phyloP scores from a whole-genome alignment of 1,140 invertebrate genomes.

The Pseudomyrmex gracilis region DNA sequence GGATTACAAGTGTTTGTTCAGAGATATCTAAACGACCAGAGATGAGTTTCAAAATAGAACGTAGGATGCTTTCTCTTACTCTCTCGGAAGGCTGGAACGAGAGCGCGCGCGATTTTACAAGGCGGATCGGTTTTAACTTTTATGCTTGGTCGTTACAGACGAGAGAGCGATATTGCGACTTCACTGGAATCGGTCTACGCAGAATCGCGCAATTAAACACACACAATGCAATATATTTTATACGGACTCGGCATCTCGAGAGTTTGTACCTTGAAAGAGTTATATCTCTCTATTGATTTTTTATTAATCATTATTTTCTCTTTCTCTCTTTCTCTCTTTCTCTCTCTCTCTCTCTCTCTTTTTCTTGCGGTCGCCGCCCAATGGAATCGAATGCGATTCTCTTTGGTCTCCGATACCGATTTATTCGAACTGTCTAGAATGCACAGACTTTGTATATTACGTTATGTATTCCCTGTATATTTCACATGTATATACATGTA shows the following conservation, averaged over 20 bases:
- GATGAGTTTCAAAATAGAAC: slow-evolving; percentile 31
- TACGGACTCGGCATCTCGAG: too few species aligned
- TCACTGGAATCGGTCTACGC: background rate
- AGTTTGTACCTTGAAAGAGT: too few species aligned
- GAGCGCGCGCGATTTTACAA: slow-evolving; percentile 25
- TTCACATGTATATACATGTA: background rate
- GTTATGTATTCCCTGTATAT: slow-evolving; percentile 22
- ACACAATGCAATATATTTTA: background rate
- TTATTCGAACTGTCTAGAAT: slow-evolving; percentile 41
- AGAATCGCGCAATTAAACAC: background rate
- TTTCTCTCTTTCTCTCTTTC: slow-evolving; percentile 56
- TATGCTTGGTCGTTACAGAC: slow-evolving; percentile 9
- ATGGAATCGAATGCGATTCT: slow-evolving; percentile 58
- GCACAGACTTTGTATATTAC: slow-evolving; percentile 49
- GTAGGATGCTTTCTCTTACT: slow-evolving; percentile 32
- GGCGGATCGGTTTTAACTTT: slow-evolving; percentile 37
- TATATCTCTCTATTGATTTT: slow-evolving; percentile 69
- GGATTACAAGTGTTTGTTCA: slow-evolving; percentile 40
- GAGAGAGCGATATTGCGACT: background rate
- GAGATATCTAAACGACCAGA: slow-evolving; percentile 23
- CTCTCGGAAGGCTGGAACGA: too few species aligned
- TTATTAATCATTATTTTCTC: slow-evolving; percentile 76
- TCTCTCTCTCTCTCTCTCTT: slow-evolving; percentile 53
- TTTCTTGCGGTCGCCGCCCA: slow-evolving; percentile 71
- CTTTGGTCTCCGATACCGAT: slow-evolving; percentile 37